Base-by-base conservation (phyloP, 2,888 invertebrate species). In the Neuroscelio doddi region DNA sequence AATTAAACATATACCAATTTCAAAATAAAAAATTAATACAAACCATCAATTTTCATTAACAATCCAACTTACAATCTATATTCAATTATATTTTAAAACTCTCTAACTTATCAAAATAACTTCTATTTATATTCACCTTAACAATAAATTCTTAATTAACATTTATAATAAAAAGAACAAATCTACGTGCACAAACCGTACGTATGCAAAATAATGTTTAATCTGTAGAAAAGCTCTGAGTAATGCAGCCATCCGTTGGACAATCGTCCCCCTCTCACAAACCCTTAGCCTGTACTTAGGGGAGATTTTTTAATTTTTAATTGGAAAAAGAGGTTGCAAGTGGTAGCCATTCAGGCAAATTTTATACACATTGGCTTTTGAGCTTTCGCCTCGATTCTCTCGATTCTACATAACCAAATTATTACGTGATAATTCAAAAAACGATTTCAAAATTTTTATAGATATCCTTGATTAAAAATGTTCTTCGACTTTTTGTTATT, bases 301-400 rank as follows among this genome's bases (percentile, higher is more conserved):
- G 71, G 64, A 71, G 75, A 75, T 76, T 80, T 82, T 82, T 81
- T 81, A 80, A 81, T 83, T 83, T 83, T 84, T 83, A 82, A 83
- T 83, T 83, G 80, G 82, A 61, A 75, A 80, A 79, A 82, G 80
- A 78, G 64, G 44, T 52, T 55, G 67, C 41, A 42, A 63, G 47
- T 45, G 29, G 45, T 52, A 14, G 36, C 51, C 52, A 36, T 45
- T 39, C 59, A 50, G 14, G 53, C 47, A 26, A 42, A n/a, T n/a
- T 55, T 59, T 42, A 53, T 53, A 45, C 30, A 39, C 49, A 32
- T 53, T 34, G 55, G 50, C 56, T 56, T 61, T 56, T 46, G 41
- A 51, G n/a, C 50, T 55, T 50, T 21, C 49, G 49, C 47, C 39
- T 41, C 12, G 5, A 15, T 8, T 34, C 24, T 47, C 34, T 56